Evolutionary conservation across 2,888 invertebrate genomes (phyloP), one percentile per base, ranked within the genome.

Genomic region (Opisthograptis luteolata): DNA sequence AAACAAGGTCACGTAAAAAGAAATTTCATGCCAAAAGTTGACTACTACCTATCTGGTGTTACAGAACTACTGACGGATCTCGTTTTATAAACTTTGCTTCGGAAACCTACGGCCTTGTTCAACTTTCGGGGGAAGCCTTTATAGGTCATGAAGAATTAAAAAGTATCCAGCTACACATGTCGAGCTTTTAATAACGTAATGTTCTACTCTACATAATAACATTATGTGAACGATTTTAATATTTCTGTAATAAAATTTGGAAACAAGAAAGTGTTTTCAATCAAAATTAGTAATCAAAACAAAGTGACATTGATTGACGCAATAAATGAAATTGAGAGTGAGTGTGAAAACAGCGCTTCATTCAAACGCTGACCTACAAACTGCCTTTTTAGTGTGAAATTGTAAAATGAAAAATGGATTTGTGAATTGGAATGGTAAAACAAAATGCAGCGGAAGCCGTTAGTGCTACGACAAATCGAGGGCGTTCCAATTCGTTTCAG

Each of bases 401-500:
- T 56, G 42, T 58, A 66, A 69, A 68, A 62, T 59, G 66, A 69
- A 73, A 74, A 67, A 73, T 66, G 67, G 68, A 71, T 76, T 53
- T 60, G 58, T 22, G 9, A 59, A 62, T 68, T 66, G 61, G 70
- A 78, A 76, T 76, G 67, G 70, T 72, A 71, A 80, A 83, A 83
- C 79, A 80, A 86, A 84, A 82, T 84, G 85, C 85, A 84, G 62
- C 81, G 82, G 84, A 82, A 81, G 81, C 78, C 75, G 69, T 72
- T 77, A 79, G 81, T 76, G 75, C 67, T 73, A 76, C 80, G 73
- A 78, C 82, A 82, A 86, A 87, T 83, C 77, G 89, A 87, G 89
- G 84, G 86, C 87, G 84, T 85, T 80, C 81, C 88, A 87, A 88
- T 89, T 87, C 87, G 88, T 87, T 88, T 84, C 88, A 87, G 83